Evolutionary conservation across 2,113 vertebrate genomes (phyloP), one percentile per base, ranked within the genome.

Genomic region (Neodon shergylaensis): DNA sequence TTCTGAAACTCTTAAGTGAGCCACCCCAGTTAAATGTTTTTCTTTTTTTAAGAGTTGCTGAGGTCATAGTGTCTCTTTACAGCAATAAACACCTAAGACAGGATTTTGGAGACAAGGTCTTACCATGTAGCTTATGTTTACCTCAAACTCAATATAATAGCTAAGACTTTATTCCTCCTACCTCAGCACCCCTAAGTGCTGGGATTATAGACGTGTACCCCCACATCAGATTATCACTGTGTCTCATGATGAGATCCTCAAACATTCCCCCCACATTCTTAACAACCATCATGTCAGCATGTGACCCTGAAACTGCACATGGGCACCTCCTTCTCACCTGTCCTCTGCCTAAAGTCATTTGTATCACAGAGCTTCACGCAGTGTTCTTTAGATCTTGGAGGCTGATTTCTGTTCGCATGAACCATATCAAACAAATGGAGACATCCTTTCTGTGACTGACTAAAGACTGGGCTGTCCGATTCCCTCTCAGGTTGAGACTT

Each of bases 221-320:
- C 28, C 47, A 36, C 47, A 52, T 47, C 78, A 58, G 78, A 36
- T n/a, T 22, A 83, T 21, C 33, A 1, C 12, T 19, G 11, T 58
- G 26, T 89, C 89, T 95, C n/a, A 77, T 12, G 26, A n/a, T 54
- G 88, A 61, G 28, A 90, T 93, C 72, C 63, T 91, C 39, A 70
- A 47, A 47, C 31, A 73, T 58, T 63, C 82, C 86, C 49, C 7
- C 28, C 49, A 66, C 33, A 36, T 33, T 49, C 47, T 74, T 42
- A 74, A 87, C 68, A 31, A 73, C 42, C 13, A 4, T 7, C 0
- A 0, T 58, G 44, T 74, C 36, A 76, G 49, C 4, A 8, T 22
- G 14, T 83, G 76, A 58, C 81, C 76, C 47, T 47, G 44, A 78
- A 42, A 21, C 58, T 58, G 58, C 58, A 22, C 58, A 79, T n/a